These are phyloP conservation scores for Excalfactoria chinensis DNA, from an alignment of 2,113 vertebrate species.

Conservation along the genomic window DNA sequence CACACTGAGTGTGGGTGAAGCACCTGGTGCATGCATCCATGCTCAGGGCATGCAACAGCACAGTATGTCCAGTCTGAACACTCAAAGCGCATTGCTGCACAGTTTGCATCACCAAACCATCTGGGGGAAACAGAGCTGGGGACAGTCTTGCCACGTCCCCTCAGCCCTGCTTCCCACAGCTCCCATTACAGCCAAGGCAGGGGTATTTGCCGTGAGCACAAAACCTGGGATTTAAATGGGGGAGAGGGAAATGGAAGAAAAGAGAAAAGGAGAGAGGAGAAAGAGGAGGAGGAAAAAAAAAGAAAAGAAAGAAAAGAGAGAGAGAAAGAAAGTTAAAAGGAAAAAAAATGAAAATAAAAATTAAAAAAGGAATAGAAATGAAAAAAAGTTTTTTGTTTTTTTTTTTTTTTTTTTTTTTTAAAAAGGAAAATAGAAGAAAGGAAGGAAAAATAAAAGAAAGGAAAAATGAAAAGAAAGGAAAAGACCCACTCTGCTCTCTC, in stretches of 20 bases:
- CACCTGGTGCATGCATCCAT: neutral
- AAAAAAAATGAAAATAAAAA: neutral
- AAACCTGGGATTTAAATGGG: neutral
- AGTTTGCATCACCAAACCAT: neutral
- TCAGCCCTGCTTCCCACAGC: neutral
- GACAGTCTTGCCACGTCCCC: neutral
- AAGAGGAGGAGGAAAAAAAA: neutral
- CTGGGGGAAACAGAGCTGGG: neutral
- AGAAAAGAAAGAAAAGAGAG: too few species aligned
- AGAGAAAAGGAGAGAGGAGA: neutral
- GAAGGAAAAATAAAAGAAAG: neutral
- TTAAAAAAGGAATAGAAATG: too few species aligned
- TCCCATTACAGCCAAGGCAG: neutral
- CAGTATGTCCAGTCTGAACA: rapidly evolving
- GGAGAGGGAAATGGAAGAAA: neutral
- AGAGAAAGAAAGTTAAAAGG: neutral
- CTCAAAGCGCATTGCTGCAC: neutral
- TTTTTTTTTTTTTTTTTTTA: too few species aligned
- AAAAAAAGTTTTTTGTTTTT: too few species aligned
- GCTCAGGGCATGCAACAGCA: neutral
- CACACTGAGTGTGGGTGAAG: neutral
- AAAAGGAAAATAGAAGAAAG: neutral
- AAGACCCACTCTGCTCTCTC: neutral
- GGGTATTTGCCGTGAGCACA: neutral
- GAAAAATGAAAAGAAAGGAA: neutral